Evolutionary conservation across 2,888 invertebrate species (phyloP), one percentile per base, ranked within the genome.

Genomic region (Stenodera caucasica): DNA sequence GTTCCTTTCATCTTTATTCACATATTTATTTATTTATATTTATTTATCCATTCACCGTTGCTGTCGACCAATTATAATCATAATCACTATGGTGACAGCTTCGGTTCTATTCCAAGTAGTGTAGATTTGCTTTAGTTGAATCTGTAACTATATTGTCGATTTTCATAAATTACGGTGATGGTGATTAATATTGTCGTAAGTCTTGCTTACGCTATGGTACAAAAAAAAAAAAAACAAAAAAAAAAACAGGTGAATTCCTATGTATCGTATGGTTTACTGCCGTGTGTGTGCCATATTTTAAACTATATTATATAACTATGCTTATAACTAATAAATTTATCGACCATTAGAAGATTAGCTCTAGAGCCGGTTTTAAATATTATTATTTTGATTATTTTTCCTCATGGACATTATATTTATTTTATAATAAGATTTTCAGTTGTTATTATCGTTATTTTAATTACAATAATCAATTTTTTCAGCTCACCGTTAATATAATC

Each of bases 271-370:
- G 72, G 69, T 74, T 68, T 75, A 72, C 78, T 79, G 78, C 78
- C 78, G 78, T 79, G 78, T 79, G 78, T 78, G 78, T 77, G 75
- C 71, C 69, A 74, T 74, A 75, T 75, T 75, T 74, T 77, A 76
- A 77, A 66, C 58, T 61, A 64, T 67, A 66, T 67, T 64, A 69
- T 64, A 62, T 72, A 71, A 73, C 64, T 64, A 72, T 68, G 68
- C 65, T 67, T 59, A 67, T 69, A 71, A 71, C 64, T 68, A 69
- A 70, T 61, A 53, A 61, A 68, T 40, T 66, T 49, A 54, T 57
- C 49, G 57, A 57, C 45, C 45, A 45, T 45, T 45, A 37, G 37
- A 37, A 18, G 37, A 18, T 40, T 26, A 55, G 29, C 3, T 51
- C 12, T 61, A 61, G 61, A 55, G 55, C 35, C 55, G 55, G 23